These are phyloP conservation scores for Hemicrepidius hirtus DNA, from an alignment of 2,888 invertebrate genomes.

Conservation along the genomic window DNA sequence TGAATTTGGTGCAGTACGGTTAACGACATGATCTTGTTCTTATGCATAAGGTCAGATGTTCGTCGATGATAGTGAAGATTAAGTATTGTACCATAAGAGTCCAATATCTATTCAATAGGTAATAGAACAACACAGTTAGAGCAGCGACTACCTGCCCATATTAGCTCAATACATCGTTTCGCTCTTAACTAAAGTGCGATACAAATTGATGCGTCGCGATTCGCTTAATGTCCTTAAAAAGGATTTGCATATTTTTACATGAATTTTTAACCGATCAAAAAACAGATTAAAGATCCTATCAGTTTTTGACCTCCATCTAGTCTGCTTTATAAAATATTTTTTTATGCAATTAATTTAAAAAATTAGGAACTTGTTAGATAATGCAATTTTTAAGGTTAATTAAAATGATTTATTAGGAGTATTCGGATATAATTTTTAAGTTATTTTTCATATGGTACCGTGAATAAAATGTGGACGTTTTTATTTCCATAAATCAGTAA, in stretches of 20 bases:
- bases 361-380: no score
- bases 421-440: no score
- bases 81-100: constrained; percentile 55
- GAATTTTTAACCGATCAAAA: constrained; percentile 20
- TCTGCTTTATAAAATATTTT: not conserved
- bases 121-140: constrained; percentile 49
- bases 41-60: constrained; percentile 53
- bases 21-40: constrained; percentile 49
- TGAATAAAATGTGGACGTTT: no score
- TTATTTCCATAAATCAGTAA: no score
- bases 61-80: constrained; percentile 52
- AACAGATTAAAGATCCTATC: constrained; percentile 36
- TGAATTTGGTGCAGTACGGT: constrained; percentile 44
- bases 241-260: constrained; percentile 48
- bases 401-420: no score
- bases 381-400: no score
- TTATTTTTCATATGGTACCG: no score
- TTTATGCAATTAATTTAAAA: no score
- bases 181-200: constrained; percentile 56
- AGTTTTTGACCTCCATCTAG: constrained; percentile 28
- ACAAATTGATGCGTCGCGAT: constrained; percentile 52
- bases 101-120: constrained; percentile 53
- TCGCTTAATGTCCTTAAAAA: constrained; percentile 42
- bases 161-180: constrained; percentile 56
- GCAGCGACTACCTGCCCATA: constrained; percentile 54